Conservation (phyloP, 53 echinoderm and acorn worm genomes). For the Arbacia lixula region DNA sequence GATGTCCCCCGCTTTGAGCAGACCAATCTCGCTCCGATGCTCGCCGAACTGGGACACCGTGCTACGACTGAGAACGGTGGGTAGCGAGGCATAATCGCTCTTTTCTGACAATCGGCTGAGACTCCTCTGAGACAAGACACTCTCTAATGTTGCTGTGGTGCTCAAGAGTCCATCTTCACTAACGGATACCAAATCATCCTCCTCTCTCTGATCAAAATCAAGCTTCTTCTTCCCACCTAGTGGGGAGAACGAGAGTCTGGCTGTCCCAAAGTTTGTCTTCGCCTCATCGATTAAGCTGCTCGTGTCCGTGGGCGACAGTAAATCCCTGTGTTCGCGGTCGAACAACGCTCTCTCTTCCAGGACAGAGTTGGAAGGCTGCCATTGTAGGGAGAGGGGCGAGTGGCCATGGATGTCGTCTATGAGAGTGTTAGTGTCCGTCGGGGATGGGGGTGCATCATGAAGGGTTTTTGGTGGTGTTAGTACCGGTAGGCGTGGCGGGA, state of each 20-base stretch:
- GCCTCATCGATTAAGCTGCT: conserved; percentile 6
- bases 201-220: conserved; percentile 9
- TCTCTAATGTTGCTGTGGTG: not conserved
- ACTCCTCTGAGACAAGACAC: not conserved
- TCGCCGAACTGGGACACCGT: not conserved
- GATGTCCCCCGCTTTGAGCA: conserved; percentile 43
- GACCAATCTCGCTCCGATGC: too few species aligned
- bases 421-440: conserved; percentile 17
- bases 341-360: conserved; percentile 8
- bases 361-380: conserved; percentile 27
- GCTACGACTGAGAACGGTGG: not conserved
- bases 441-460: conserved; percentile 9
- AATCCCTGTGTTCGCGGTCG: conserved; percentile 29
- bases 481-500: not conserved
- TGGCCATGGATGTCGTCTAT: not conserved
- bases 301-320: conserved; percentile 30
- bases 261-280: conserved; percentile 14
- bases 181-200: not conserved
- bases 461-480: too few species aligned
- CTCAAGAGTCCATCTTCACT: not conserved
- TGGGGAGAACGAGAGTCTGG: conserved; percentile 41
- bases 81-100: not conserved
- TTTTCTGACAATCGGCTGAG: not conserved
- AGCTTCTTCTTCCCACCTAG: conserved; percentile 8
- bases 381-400: not conserved